Evolutionary conservation across 2,113 vertebrate genomes (phyloP).

Genomic region (Cochlearius cochlearius): DNA sequence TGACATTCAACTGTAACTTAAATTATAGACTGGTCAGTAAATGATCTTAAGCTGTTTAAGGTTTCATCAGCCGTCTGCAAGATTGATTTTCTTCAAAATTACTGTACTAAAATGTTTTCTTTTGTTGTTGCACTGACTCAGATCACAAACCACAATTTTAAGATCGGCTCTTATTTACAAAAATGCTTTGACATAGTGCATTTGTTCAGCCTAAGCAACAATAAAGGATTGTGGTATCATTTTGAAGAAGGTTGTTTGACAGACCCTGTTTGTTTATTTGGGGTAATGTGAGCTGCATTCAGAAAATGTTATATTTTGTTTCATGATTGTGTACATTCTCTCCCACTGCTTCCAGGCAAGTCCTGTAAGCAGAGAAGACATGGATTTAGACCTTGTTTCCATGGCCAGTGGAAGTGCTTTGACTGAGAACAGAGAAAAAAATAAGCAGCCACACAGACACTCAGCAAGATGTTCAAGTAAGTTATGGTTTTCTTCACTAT

Average conservation of each 20-base stretch:
- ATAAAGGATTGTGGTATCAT: slow-evolving; percentile 81
- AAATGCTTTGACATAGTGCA: slow-evolving; percentile 84
- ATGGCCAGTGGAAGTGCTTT: slow-evolving; percentile 74
- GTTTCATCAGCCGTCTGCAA: slow-evolving; percentile 75
- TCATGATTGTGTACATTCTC: slow-evolving; percentile 84
- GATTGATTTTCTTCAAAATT: slow-evolving; percentile 81
- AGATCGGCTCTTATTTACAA: slow-evolving; percentile 81
- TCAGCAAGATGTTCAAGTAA: slow-evolving; percentile 81
- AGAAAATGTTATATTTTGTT: slow-evolving; percentile 85
- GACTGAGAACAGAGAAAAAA: slow-evolving; percentile 78
- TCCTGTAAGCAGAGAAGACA: slow-evolving; percentile 80
- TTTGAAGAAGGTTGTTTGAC: slow-evolving; percentile 83
- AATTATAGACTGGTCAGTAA: slow-evolving; percentile 76
- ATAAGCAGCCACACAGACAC: slow-evolving; percentile 71
- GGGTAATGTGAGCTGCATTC: slow-evolving; percentile 80
- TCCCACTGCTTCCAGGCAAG: slow-evolving; percentile 83
- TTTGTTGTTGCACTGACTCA: slow-evolving; percentile 78
- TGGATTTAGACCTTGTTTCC: slow-evolving; percentile 78
- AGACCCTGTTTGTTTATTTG: slow-evolving; percentile 82
- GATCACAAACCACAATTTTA: slow-evolving; percentile 82
- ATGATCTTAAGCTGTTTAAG: slow-evolving; percentile 79
- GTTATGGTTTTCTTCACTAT: slow-evolving; percentile 75
- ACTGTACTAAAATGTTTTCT: slow-evolving; percentile 82
- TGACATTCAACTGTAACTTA: slow-evolving; percentile 71
- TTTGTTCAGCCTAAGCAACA: slow-evolving; percentile 78